Evolutionary conservation across 2,113 vertebrate genomes (phyloP).

Genomic region (Aldabrachelys gigantea): DNA sequence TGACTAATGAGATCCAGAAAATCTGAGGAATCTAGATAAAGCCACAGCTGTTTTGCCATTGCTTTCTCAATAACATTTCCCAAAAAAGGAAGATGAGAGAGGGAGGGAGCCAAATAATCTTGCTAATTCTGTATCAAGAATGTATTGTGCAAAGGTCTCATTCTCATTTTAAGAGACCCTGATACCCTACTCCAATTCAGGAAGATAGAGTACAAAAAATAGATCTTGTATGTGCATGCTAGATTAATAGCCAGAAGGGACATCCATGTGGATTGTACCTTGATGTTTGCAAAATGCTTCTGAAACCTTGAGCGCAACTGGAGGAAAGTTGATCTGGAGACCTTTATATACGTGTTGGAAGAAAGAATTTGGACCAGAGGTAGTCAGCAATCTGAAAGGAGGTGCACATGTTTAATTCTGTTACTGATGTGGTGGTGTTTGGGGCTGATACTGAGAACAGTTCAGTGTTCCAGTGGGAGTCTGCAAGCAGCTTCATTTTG

Average conservation of each 20-base stretch:
- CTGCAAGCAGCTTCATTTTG: background rate
- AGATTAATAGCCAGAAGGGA: background rate
- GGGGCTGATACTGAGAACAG: background rate
- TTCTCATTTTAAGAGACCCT: slow-evolving; percentile 43
- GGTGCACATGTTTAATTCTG: background rate
- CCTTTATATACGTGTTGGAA: background rate
- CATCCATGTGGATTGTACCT: background rate
- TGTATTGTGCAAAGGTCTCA: slow-evolving; percentile 56
- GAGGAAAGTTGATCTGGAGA: background rate
- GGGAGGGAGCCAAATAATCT: slow-evolving; percentile 27
- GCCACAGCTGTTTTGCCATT: slow-evolving; percentile 53
- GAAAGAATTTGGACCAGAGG: background rate
- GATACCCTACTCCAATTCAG: slow-evolving; percentile 24
- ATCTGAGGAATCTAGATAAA: slow-evolving; percentile 69
- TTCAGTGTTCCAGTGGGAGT: background rate
- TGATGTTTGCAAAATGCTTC: background rate
- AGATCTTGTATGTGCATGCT: background rate
- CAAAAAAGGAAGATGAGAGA: slow-evolving; percentile 68
- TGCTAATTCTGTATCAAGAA: slow-evolving; percentile 55
- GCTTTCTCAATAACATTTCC: slow-evolving; percentile 60
- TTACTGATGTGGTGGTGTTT: background rate
- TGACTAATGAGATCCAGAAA: slow-evolving; percentile 61
- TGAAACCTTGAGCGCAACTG: background rate
- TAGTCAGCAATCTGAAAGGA: background rate
- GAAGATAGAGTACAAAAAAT: slow-evolving; percentile 30